Base-by-base conservation (phyloP, 2,797 vertebrate species). In the Sebastes elongatus region DNA sequence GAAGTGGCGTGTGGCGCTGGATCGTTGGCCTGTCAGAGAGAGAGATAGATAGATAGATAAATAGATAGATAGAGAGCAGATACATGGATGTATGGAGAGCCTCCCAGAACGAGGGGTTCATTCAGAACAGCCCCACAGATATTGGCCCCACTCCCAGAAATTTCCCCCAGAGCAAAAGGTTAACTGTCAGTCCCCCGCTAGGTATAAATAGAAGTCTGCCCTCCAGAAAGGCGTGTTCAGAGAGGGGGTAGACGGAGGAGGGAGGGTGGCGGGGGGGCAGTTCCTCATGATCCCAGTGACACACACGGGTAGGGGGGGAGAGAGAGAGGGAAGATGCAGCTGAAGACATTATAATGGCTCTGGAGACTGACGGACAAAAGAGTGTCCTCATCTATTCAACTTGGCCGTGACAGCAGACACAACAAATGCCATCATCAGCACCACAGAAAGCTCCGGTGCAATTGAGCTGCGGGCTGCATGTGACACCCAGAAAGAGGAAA, bases 141-240 rank as follows among this genome's bases (percentile, higher is more conserved):
- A 89, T 93, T 95, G 94, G 94, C 93, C 86, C 80, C 70, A 63
- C 81, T 94, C 94, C 94, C 92, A 93, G 94, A 94, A 90, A 93
- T 93, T 80, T 91, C 90, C 90, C 90, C 88, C 91, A 92, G 93
- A 93, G 94, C 94, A 92, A 95, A 96, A 95, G 94, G 94, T 95
- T 95, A 95, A 94, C 94, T 94, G 95, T 95, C 95, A 96, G 92
- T 94, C 94, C 93, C 94, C 94, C 83, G 92, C 94, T 93, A 93
- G 90, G 95, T 94, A 94, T 93, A 95, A 94, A 94, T 94, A 95
- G 93, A 93, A 92, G 91, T 82, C 91, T 92, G 88, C 92, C 90
- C 91, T 94, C 86, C 92, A 94, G 93, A 94, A 93, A 94, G 92
- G 91, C 87, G 80, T 92, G 91, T 91, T 91, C 87, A 81, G 83